These are phyloP conservation scores for Lamellibrachia satsuma DNA, from an alignment of 2,888 invertebrate species.

Conservation along the genomic window DNA sequence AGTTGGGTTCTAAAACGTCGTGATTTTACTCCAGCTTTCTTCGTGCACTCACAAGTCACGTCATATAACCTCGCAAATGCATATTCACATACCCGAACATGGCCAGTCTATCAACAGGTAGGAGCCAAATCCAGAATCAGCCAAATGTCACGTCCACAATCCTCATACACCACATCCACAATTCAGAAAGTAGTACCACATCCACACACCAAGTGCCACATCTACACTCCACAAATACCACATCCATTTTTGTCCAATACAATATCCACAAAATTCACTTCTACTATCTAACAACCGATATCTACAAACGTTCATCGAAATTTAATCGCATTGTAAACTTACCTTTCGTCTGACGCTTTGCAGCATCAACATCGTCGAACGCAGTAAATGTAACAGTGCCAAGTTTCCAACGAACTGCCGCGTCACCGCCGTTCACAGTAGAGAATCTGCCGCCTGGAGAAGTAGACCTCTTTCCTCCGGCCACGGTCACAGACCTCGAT, in stretches of 20 bases:
- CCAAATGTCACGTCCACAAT: background rate
- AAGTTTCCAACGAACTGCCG: background rate
- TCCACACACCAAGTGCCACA: background rate
- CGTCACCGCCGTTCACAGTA: background rate
- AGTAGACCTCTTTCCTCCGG: constrained; percentile 43
- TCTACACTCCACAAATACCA: background rate
- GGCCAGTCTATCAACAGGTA: background rate
- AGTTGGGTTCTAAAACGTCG: background rate
- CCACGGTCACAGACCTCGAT: constrained; percentile 48
- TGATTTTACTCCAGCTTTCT: background rate
- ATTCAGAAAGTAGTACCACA: no score
- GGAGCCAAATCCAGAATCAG: background rate
- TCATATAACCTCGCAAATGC: background rate
- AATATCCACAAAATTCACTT: background rate
- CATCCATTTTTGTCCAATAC: background rate
- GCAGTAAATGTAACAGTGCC: background rate
- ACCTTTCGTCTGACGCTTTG: background rate
- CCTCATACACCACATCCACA: background rate
- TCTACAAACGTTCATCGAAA: background rate
- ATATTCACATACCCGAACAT: background rate
- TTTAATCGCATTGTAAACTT: background rate
- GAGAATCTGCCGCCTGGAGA: background rate
- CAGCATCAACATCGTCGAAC: background rate
- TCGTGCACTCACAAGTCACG: background rate
- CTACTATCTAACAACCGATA: background rate